Conservation (phyloP, 2,888 invertebrate species). For the Epinotia nisella region DNA sequence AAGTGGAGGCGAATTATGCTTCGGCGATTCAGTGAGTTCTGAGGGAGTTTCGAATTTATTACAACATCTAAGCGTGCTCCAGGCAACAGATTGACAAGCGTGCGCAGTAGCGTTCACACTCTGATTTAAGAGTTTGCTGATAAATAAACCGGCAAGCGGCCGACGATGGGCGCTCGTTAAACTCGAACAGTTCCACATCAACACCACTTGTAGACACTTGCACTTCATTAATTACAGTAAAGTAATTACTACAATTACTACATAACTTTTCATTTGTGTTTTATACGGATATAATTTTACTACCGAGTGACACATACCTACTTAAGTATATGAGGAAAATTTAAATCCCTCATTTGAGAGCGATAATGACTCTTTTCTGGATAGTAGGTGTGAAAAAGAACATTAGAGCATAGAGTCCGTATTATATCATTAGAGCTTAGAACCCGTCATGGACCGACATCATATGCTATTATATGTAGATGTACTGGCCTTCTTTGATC, state of each 20-base stretch:
- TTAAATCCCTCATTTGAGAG: too few relatives aligned
- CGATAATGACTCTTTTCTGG: too few relatives aligned
- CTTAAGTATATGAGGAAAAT: too few relatives aligned
- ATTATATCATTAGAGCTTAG: neutral
- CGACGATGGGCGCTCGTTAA: constrained; percentile 32
- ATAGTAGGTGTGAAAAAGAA: neutral
- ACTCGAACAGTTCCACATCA: constrained; percentile 18
- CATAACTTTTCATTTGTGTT: too few relatives aligned
- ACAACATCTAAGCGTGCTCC: constrained; percentile 23
- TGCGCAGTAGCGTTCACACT: constrained; percentile 33
- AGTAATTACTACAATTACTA: neutral
- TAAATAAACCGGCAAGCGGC: constrained; percentile 31
- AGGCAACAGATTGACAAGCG: constrained; percentile 40
- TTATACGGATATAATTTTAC: too few relatives aligned
- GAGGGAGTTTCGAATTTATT: constrained; percentile 23
- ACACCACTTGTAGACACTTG: constrained; percentile 21
- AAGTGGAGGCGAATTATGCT: neutral
- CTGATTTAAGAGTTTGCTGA: constrained; percentile 41
- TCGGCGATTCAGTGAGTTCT: constrained; percentile 14
- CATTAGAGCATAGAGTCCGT: neutral
- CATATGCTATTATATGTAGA: constrained; percentile 30
- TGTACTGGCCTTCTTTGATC: constrained; percentile 41
- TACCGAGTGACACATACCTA: too few relatives aligned
- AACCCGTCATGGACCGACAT: constrained; percentile 7
- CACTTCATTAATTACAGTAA: constrained; percentile 19